Percentiles rank a stretch among this genome's conserved stretches.
Conservation (phyloP, 2,888 invertebrate genomes). For the Mesochorus sp. region DNA sequence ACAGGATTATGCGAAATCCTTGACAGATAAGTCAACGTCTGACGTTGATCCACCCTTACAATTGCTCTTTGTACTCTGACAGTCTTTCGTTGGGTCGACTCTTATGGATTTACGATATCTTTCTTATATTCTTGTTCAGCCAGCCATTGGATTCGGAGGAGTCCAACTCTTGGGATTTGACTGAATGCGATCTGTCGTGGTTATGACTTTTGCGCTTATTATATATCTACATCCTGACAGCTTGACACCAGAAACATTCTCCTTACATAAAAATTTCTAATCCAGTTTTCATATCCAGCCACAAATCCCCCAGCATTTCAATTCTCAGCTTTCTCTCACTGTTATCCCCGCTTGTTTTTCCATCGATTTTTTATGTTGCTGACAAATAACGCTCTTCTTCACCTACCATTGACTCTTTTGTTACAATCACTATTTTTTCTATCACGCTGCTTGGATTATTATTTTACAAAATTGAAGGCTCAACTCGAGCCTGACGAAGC, state of each 20-base stretch:
- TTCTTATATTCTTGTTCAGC: conserved; percentile 23
- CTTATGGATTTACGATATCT: not conserved
- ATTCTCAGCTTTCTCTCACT: not conserved
- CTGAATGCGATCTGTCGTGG: not conserved
- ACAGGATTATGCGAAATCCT: no score
- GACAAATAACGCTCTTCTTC: not conserved
- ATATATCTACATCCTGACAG: no score
- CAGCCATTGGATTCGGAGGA: not conserved
- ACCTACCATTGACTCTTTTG: not conserved
- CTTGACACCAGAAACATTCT: not conserved
- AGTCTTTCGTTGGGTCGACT: not conserved
- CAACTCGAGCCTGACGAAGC: conserved; percentile 30
- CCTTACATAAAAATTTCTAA: conserved; percentile 13
- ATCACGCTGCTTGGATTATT: conserved; percentile 37
- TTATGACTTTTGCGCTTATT: conserved; percentile 28
- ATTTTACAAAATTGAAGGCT: conserved; percentile 45
- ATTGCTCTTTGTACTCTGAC: no score
- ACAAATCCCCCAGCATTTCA: conserved; percentile 23
- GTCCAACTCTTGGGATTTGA: not conserved
- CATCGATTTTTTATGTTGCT: conserved; percentile 11
- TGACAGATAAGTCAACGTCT: no score
- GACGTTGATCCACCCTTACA: no score
- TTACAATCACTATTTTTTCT: not conserved
- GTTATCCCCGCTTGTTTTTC: conserved; percentile 33
- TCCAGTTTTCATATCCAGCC: conserved; percentile 7